Conservation (phyloP, 2,113 vertebrate species). For the Chaetops frenatus region DNA sequence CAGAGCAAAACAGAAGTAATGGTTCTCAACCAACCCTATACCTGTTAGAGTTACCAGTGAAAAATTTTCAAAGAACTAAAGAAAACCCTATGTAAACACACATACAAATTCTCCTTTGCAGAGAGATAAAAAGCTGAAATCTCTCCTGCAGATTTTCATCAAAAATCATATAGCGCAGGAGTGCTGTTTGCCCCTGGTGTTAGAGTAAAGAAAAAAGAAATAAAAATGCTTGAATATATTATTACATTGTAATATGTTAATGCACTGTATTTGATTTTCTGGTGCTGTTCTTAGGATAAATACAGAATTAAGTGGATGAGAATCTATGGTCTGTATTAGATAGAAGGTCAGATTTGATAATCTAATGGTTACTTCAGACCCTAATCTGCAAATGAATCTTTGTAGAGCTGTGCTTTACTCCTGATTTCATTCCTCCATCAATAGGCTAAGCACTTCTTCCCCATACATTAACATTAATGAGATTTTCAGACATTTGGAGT, state of each 20-base stretch:
- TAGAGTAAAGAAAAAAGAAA: neutral
- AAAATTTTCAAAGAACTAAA: neutral
- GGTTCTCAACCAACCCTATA: neutral
- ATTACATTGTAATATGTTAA: neutral
- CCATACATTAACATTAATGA: slow-evolving; percentile 24
- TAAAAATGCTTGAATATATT: neutral
- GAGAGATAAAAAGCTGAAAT: neutral
- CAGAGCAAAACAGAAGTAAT: neutral
- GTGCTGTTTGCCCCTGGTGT: neutral
- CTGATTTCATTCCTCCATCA: slow-evolving; percentile 12
- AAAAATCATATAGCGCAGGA: neutral
- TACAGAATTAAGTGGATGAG: neutral
- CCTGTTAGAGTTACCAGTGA: neutral
- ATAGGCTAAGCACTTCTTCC: neutral
- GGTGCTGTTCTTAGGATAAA: neutral
- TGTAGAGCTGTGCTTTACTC: neutral
- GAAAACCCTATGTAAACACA: neutral
- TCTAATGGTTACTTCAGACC: neutral
- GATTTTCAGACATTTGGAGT: neutral
- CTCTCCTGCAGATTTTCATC: neutral
- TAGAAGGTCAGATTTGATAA: slow-evolving; percentile 13
- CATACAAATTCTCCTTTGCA: neutral
- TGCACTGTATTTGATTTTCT: neutral
- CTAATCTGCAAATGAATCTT: slow-evolving; percentile 18
- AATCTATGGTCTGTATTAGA: neutral